phyloP scores from a whole-genome alignment of 2,888 invertebrate species.

The Pachycephus smyrnensis region DNA sequence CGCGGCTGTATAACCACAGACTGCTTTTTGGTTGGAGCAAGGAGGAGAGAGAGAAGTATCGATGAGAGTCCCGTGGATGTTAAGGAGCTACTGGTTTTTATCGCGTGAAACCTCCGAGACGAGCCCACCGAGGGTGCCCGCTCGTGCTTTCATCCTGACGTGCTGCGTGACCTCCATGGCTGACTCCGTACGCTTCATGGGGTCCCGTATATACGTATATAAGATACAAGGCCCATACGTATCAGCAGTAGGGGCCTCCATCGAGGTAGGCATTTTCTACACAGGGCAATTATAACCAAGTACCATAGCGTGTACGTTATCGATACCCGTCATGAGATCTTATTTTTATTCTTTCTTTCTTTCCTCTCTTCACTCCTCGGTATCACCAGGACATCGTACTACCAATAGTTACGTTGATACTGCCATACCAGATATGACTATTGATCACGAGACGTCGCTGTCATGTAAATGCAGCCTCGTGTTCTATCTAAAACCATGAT shows the following conservation, averaged over 20 bases:
- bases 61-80: conserved; percentile 23
- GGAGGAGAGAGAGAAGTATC: not conserved
- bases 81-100: conserved; percentile 40
- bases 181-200: not conserved
- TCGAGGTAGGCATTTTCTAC: not conserved
- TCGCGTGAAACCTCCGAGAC: conserved; percentile 36
- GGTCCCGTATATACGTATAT: not conserved
- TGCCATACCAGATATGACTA: not conserved
- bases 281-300: not conserved
- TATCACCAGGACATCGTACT: not conserved
- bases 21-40: not conserved
- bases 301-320: not conserved
- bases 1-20: not conserved
- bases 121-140: conserved; percentile 29
- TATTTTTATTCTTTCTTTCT: not conserved
- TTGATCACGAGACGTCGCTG: not conserved
- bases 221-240: not conserved
- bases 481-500: not conserved
- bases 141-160: conserved; percentile 16
- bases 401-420: not conserved
- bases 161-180: conserved; percentile 9
- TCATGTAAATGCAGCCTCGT: not conserved
- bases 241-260: not conserved
- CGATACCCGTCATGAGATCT: not conserved
- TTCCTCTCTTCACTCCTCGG: not conserved